Conservation (phyloP, 2,888 invertebrate species). For the Seira sanloemensis region DNA sequence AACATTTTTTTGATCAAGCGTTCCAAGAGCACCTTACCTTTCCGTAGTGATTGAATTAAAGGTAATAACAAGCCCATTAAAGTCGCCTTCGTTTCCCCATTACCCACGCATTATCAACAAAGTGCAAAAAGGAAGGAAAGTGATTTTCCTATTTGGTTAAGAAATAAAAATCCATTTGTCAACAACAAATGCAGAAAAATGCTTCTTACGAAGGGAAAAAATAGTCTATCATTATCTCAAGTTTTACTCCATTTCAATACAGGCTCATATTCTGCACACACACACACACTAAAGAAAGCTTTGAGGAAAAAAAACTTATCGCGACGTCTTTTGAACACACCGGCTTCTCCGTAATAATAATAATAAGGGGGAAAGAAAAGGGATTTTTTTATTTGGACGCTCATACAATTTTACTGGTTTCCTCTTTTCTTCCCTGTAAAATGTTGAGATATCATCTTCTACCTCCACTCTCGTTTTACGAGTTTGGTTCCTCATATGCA, state of each 20-base stretch:
- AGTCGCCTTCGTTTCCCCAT: background rate
- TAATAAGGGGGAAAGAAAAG: constrained; percentile 21
- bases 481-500: background rate
- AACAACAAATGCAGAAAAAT: constrained; percentile 51
- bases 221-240: background rate
- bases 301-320: background rate
- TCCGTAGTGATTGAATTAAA: too few relatives aligned
- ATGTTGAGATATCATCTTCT: constrained; percentile 1
- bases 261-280: too few relatives aligned
- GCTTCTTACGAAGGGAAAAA: background rate
- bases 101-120: background rate
- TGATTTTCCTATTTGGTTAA: background rate
- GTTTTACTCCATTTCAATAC: background rate
- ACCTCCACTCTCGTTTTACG: background rate
- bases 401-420: constrained; percentile 30
- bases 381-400: constrained; percentile 25
- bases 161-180: constrained; percentile 47
- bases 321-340: background rate
- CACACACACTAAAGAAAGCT: too few relatives aligned
- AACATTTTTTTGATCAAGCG: too few relatives aligned
- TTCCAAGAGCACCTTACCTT: too few relatives aligned
- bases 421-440: background rate
- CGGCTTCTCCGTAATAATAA: background rate
- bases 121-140: background rate
- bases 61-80: background rate